Base-by-base conservation (phyloP, 2,113 vertebrate species). In the Acanthochromis polyacanthus region DNA sequence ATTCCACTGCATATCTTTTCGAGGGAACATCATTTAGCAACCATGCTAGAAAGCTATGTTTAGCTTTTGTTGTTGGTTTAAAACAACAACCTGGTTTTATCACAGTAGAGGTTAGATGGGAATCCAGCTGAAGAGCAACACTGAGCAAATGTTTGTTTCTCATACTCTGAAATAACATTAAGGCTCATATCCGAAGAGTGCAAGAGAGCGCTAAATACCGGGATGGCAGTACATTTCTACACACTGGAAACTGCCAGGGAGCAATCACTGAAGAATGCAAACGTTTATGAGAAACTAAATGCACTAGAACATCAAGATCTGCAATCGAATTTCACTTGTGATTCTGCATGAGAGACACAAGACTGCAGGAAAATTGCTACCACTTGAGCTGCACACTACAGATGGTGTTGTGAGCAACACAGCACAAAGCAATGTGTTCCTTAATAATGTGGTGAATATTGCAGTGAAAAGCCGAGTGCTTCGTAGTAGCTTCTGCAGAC, bases 281-380 rank as follows among this genome's bases (percentile, higher is more conserved):
- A 94, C 91, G 91, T 93, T 94, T 92, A 93, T 91, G 89, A 92
- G 90, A 87, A 91, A 91, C 93, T 91, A 91, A 94, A 93, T 86
- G 89, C 90, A 80, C 87, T 84, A 91, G 93, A 94, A 93, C 92
- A 89, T 81, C 75, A 75, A 90, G 90, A 87, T 88, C 89, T 79
- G 91, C 90, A 92, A 92, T 93, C 88, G 81, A 90, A 85, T 93
- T 92, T 88, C 75, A 75, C 83, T 88, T 83, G 86, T 81, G 91
- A 89, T 83, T 67, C 86, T 23, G 81, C 82, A 71, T 8, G 57
- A 86, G 83, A 89, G 82, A 89, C 74, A 70, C 56, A 22, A 75
- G 84, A 80, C 90, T 71, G 63, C 51, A n/a, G 30, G 81, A 76
- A 92, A 90, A 92, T 89, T 93, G 88, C 88, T 86, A 83, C 84